Conservation (phyloP, 92 coral and sea anemone species). For the Phenganax marumi region DNA sequence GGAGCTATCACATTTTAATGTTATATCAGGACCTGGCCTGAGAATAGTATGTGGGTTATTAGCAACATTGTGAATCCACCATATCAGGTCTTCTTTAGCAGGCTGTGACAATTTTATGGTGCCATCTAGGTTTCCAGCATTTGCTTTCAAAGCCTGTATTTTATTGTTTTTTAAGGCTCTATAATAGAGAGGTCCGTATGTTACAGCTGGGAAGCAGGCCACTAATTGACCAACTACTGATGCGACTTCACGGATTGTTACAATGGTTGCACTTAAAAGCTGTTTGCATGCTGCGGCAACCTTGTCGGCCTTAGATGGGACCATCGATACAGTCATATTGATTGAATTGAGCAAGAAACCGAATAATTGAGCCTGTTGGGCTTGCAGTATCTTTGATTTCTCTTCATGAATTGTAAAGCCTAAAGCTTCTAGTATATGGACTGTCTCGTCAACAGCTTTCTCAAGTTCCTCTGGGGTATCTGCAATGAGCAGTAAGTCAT, state of each 20-base stretch:
- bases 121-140: too few species aligned
- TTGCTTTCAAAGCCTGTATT: too few species aligned
- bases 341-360: background rate
- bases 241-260: too few species aligned
- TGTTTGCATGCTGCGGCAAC: background rate
- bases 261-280: too few species aligned
- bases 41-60: constrained; percentile 32
- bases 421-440: background rate
- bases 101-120: too few species aligned
- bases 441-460: background rate
- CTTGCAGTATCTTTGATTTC: background rate
- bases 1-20: constrained; percentile 54
- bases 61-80: too few species aligned
- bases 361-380: background rate
- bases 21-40: background rate
- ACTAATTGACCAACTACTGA: too few species aligned
- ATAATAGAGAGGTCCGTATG: too few species aligned
- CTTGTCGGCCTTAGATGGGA: background rate
- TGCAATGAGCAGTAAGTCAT: constrained; percentile 17
- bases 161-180: too few species aligned
- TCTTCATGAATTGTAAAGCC: background rate
- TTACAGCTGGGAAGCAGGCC: too few species aligned
- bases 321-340: background rate
- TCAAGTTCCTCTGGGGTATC: constrained; percentile 6
- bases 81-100: too few species aligned